Conservation (phyloP, 2,113 vertebrate genomes). For the Perccottus glenii region DNA sequence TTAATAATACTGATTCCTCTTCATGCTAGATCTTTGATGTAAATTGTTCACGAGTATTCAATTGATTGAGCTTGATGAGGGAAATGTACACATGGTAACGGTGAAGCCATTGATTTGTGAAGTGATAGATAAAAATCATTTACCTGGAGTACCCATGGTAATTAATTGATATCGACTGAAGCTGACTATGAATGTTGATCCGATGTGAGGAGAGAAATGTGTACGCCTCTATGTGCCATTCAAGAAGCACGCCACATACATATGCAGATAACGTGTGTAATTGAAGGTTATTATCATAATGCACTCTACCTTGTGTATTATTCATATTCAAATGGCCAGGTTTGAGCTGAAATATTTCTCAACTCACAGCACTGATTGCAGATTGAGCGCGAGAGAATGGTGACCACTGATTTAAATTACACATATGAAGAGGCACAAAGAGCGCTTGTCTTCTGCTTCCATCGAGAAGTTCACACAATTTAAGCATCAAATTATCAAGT, state of each 20-base stretch:
- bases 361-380: slow-evolving; percentile 71
- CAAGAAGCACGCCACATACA: slow-evolving; percentile 53
- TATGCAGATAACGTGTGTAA: slow-evolving; percentile 70
- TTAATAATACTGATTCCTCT: slow-evolving; percentile 61
- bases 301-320: slow-evolving; percentile 72
- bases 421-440: slow-evolving; percentile 61
- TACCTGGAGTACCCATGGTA: slow-evolving; percentile 59
- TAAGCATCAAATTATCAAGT: slow-evolving; percentile 68
- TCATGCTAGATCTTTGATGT: slow-evolving; percentile 53
- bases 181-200: slow-evolving; percentile 43
- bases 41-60: slow-evolving; percentile 47
- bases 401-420: slow-evolving; percentile 68
- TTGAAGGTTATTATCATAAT: slow-evolving; percentile 76
- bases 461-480: slow-evolving; percentile 59
- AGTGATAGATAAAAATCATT: slow-evolving; percentile 70
- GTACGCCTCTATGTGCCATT: slow-evolving; percentile 47
- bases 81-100: slow-evolving; percentile 64
- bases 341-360: slow-evolving; percentile 68
- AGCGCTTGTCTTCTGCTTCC: slow-evolving; percentile 54
- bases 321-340: slow-evolving; percentile 74
- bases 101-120: slow-evolving; percentile 66
- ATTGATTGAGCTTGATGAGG: slow-evolving; percentile 54
- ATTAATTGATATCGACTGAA: slow-evolving; percentile 71
- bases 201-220: slow-evolving; percentile 35
- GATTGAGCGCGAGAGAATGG: slow-evolving; percentile 64